Percentiles rank a stretch among this genome's conserved stretches.
Evolutionary conservation across 2,888 invertebrate species (phyloP).

Genomic region (Cantharis rustica): DNA sequence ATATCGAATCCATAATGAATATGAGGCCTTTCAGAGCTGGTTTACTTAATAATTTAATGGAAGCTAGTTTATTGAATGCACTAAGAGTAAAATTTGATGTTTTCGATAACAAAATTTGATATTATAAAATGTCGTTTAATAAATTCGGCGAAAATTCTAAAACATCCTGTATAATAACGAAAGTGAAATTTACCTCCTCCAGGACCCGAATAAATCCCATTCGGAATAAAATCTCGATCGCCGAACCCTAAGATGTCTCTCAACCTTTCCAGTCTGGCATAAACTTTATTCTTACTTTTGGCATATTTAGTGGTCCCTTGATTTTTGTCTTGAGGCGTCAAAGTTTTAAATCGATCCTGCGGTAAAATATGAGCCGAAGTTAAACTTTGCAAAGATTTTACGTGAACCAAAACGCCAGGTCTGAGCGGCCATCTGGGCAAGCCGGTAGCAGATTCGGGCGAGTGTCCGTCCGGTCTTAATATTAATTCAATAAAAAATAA

Average conservation of each 20-base stretch:
- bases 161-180: not conserved
- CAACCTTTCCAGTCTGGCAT: conserved; percentile 50
- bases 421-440: conserved; percentile 82
- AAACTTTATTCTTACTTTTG: conserved; percentile 49
- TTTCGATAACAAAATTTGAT: not conserved
- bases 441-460: conserved; percentile 44
- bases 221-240: conserved; percentile 52
- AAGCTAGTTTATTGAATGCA: not conserved
- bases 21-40: not conserved
- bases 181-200: conserved; percentile 54
- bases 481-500: conserved; percentile 8
- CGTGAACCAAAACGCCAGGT: conserved; percentile 86
- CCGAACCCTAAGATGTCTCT: conserved; percentile 49
- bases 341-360: conserved; percentile 43
- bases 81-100: not conserved
- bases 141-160: not conserved
- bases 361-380: conserved; percentile 48
- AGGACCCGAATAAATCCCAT: conserved; percentile 56
- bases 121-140: not conserved
- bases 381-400: conserved; percentile 74
- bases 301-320: conserved; percentile 42
- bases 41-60: not conserved
- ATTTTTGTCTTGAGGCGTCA: conserved; percentile 12
- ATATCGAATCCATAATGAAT: not conserved
- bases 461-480: conserved; percentile 58